phyloP scores from a whole-genome alignment of 2,888 invertebrate genomes.

The Pachymerium ferrugineum region DNA sequence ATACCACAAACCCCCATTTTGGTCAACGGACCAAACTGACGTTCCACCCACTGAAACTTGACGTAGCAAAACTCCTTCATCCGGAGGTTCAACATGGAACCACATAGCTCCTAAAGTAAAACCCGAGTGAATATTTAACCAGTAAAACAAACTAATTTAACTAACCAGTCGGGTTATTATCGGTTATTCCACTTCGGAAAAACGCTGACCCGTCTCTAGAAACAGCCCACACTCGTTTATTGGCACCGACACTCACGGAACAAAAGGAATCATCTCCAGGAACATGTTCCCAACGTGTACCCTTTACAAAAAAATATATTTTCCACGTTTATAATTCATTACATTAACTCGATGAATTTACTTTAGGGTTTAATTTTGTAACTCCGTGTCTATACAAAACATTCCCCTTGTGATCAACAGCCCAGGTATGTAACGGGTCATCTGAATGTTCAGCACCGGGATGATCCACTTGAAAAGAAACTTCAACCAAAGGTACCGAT shows the following conservation, averaged over 20 bases:
- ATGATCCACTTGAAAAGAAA: constrained; percentile 63
- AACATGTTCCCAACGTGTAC: constrained; percentile 71
- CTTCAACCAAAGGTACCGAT: constrained; percentile 75
- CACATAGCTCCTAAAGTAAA: constrained; percentile 58
- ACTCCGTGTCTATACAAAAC: constrained; percentile 76
- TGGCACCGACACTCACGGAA: constrained; percentile 52
- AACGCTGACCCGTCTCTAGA: constrained; percentile 80
- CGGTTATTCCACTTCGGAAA: constrained; percentile 68
- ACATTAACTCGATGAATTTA: constrained; percentile 47
- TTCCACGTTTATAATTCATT: background rate
- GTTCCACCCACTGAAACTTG: constrained; percentile 66
- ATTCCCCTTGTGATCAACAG: constrained; percentile 77
- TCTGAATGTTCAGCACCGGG: constrained; percentile 44
- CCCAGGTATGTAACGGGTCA: constrained; percentile 59
- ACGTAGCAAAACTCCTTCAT: constrained; percentile 59
- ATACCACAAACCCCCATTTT: constrained; percentile 65
- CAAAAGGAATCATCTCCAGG: constrained; percentile 72
- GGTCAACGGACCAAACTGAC: constrained; percentile 76
- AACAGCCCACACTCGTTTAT: constrained; percentile 63
- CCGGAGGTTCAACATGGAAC: constrained; percentile 70
- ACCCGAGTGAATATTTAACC: background rate
- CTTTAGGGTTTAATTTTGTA: constrained; percentile 64
- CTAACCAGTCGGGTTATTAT: constrained; percentile 54
- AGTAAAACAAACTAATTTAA: background rate
- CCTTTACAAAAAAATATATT: constrained; percentile 49